Evolutionary conservation across 2,888 invertebrate genomes (phyloP), one percentile per base, ranked within the genome.

Genomic region (Cordilura impudica): DNA sequence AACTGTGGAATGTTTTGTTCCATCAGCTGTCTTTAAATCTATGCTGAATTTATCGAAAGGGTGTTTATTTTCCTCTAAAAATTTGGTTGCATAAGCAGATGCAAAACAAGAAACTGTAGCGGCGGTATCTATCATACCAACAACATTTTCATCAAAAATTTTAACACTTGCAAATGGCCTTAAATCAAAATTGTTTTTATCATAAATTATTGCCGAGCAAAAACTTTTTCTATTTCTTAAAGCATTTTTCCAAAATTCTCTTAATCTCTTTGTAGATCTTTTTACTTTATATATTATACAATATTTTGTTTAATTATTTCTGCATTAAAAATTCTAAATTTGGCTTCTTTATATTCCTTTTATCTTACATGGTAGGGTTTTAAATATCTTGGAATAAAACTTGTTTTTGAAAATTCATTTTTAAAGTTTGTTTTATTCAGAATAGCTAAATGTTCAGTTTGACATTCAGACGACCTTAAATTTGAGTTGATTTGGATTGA

Each of bases 111-210:
- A 69, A 0, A 69, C 49, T 12, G 56, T 58, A 4, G 69, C 69
- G 2, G 56, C 69, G 6, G 69, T 69, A 35, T 56, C 58, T 18
- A 69, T 69, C 23, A 69, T 5, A 2, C 58, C 69, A 10, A 69
- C 19, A 5, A 69, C 29, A 6, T 31, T 10, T 26, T 66, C 54
- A 53, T 45, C 14, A 45, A 66, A 53, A 43, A 54, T 39, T 29
- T 8, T 18, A 8, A 43, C 53, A 3, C 53, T 16, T 3, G 54
- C 12, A 54, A 54, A 66, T n/a, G 53, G 51, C 43, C 53, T 7
- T 12, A 53, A 35, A 45, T 66, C 53, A 16, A 18, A 61, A 47
- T 26, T 26, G 1, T 35, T 31, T n/a, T 19, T 31, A 31, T 63
- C 19, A 26, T 31, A 51, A 31, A 63, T 49, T 8, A 63, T 26